These are phyloP conservation scores for Oryzias dopingdopingensis DNA, from an alignment of 2,797 vertebrate genomes.

Conservation along the genomic window DNA sequence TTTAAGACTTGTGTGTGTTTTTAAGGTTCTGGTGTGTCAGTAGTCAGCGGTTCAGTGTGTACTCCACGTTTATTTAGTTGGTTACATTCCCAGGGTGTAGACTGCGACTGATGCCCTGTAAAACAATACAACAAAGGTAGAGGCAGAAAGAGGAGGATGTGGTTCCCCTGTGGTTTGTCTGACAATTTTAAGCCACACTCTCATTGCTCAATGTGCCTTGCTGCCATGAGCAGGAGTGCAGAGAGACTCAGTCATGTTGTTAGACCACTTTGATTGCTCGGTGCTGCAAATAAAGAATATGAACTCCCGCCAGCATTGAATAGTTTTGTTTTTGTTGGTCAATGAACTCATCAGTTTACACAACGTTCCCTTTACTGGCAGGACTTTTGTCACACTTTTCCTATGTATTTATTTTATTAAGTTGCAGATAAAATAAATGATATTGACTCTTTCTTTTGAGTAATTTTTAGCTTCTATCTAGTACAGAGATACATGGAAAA, in stretches of 20 bases:
- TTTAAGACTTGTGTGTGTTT: conserved; percentile 5
- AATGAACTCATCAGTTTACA: too few species aligned
- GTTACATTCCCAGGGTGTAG: conserved; percentile 40
- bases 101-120: conserved; percentile 37
- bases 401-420: too few species aligned
- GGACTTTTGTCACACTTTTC: too few species aligned
- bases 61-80: conserved; percentile 28
- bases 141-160: conserved; percentile 59
- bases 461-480: too few species aligned
- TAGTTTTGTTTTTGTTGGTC: conserved; percentile 10
- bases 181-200: conserved; percentile 58
- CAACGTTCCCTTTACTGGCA: too few species aligned
- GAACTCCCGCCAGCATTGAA: conserved; percentile 18
- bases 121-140: conserved; percentile 52
- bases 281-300: conserved; percentile 24
- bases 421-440: too few species aligned
- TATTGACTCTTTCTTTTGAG: too few species aligned
- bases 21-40: conserved; percentile 26
- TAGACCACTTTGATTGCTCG: conserved; percentile 27
- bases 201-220: conserved; percentile 59
- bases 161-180: conserved; percentile 56
- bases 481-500: too few species aligned
- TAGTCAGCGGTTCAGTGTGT: conserved; percentile 36
- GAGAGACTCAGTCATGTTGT: conserved; percentile 47
- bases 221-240: conserved; percentile 42